Conservation (phyloP, 2,797 vertebrate genomes). For the Pseudocheirus occidentalis region DNA sequence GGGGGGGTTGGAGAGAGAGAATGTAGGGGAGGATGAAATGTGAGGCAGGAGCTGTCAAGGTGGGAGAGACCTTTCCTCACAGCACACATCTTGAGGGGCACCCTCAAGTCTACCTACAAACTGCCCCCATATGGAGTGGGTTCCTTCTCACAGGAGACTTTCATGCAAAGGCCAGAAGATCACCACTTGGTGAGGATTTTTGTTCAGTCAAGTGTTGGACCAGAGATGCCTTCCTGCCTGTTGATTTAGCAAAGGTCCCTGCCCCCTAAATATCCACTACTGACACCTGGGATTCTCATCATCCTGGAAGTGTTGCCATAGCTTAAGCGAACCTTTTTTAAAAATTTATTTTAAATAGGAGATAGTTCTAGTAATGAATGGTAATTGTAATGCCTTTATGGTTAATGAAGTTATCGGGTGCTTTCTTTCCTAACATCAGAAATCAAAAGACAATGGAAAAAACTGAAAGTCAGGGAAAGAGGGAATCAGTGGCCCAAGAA, state of each 20-base stretch:
- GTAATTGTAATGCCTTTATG: no score
- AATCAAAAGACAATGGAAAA: no score
- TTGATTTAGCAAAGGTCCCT: neutral
- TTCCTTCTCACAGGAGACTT: neutral
- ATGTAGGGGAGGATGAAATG: neutral
- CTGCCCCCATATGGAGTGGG: neutral
- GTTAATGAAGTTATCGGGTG: no score
- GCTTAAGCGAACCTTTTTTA: no score
- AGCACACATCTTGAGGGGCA: neutral
- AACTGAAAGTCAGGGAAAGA: conserved; percentile 1
- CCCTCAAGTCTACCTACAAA: neutral
- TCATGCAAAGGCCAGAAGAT: neutral
- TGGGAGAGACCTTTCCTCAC: neutral
- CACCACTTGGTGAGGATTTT: neutral
- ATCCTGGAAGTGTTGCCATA: no score
- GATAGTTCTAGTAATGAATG: no score
- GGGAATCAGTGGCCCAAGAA: neutral
- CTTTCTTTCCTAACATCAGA: no score
- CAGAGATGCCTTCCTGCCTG: neutral
- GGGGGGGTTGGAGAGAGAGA: neutral
- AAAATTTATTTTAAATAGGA: no score
- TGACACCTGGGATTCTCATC: no score
- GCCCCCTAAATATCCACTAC: neutral
- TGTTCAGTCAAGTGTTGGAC: neutral
- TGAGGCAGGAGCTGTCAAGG: neutral